Percentiles rank a stretch among this genome's conserved stretches.
phyloP scores from a whole-genome alignment of 2,113 vertebrate species.

The Pantherophis guttatus region DNA sequence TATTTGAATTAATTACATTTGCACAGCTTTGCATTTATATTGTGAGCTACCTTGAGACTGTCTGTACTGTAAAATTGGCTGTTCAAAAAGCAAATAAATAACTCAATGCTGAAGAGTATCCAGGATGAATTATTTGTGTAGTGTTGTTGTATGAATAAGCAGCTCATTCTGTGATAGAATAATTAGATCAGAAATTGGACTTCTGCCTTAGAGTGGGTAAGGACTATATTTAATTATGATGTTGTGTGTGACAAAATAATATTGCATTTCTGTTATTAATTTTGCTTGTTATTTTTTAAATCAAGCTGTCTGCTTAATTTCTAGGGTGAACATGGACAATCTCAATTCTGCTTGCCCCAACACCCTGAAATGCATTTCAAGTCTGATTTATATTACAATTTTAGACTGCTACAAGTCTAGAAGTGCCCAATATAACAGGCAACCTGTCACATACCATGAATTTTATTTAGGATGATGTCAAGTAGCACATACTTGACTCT shows the following conservation, averaged over 20 bases:
- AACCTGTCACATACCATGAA: conserved; percentile 56
- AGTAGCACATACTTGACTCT: conserved; percentile 14
- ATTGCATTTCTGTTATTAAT: background rate
- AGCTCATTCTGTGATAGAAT: background rate
- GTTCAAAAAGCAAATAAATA: background rate
- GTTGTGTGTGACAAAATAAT: background rate
- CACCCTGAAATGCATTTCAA: background rate
- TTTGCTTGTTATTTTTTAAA: background rate
- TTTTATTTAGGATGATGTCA: conserved; percentile 48
- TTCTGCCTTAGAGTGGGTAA: background rate
- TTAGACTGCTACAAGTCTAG: conserved; percentile 54
- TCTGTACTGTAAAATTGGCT: background rate
- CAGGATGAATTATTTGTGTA: background rate
- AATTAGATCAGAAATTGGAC: background rate
- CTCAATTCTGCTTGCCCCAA: background rate
- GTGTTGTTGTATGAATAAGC: background rate
- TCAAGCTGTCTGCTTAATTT: conserved; percentile 24
- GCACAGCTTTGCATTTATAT: background rate
- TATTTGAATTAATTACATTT: background rate
- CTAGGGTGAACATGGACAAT: conserved; percentile 9
- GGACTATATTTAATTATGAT: background rate
- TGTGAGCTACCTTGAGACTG: background rate
- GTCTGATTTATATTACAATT: conserved; percentile 9
- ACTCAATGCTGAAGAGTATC: background rate
- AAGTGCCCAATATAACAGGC: conserved; percentile 27